Conservation (phyloP, 2,888 invertebrate species). For the Perizoma affinitatum region DNA sequence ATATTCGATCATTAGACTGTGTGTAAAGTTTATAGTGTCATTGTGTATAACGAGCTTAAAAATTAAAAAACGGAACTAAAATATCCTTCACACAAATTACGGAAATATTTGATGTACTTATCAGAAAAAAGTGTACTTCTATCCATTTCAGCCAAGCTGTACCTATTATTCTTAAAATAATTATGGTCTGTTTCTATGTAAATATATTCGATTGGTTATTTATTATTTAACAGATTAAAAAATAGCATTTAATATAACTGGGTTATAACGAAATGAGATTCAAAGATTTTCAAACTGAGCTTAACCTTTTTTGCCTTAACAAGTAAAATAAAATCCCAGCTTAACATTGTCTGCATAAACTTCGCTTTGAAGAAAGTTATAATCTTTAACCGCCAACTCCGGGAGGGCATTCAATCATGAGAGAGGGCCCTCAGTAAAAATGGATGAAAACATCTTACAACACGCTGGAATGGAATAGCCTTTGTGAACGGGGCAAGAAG, state of each 20-base stretch:
- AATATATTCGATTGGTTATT: no score
- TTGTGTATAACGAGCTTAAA: no score
- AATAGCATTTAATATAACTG: conserved; percentile 4
- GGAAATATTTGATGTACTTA: no score
- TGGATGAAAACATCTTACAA: conserved; percentile 54
- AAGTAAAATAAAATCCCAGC: conserved; percentile 44
- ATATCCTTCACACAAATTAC: no score
- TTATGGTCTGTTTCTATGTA: no score
- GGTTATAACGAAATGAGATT: conserved; percentile 6
- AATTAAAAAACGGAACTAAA: no score
- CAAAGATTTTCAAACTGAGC: conserved; percentile 21
- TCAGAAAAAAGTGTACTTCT: no score
- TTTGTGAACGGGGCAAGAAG: conserved; percentile 39
- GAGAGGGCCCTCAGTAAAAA: conserved; percentile 49
- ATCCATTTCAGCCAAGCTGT: no score
- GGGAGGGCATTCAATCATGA: conserved; percentile 52
- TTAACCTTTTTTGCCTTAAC: conserved; percentile 37
- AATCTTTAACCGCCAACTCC: conserved; percentile 49
- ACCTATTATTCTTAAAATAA: no score
- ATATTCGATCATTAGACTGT: no score
- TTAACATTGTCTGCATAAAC: conserved; percentile 51
- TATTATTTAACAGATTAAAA: neutral
- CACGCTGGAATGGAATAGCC: conserved; percentile 47
- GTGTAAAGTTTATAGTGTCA: no score
- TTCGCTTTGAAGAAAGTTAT: conserved; percentile 55